phyloP scores from a whole-genome alignment of 2,113 vertebrate genomes.

The Alethe diademata region DNA sequence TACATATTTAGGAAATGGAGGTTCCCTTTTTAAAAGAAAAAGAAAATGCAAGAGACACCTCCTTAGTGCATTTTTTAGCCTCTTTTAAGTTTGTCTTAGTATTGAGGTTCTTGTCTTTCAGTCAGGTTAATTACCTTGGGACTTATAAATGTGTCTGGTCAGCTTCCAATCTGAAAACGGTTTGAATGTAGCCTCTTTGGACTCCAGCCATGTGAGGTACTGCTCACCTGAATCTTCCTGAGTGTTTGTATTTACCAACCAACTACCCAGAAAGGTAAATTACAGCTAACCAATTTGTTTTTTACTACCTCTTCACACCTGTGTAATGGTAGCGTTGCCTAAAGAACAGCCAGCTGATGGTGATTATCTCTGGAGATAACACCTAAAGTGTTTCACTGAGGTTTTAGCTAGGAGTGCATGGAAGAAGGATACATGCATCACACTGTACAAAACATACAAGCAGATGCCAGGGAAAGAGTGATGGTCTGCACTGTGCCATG shows the following conservation, averaged over 20 bases:
- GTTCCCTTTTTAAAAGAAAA: not conserved
- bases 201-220: not conserved
- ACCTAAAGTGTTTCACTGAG: not conserved
- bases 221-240: not conserved
- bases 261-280: not conserved
- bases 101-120: not conserved
- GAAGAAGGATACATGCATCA: not conserved
- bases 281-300: not conserved
- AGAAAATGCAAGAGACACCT: not conserved
- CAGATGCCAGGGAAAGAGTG: not conserved
- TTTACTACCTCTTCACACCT: not conserved
- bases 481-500: not conserved
- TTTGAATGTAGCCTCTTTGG: not conserved
- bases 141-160: not conserved
- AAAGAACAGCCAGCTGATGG: not conserved
- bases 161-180: not conserved
- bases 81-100: not conserved
- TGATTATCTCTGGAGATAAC: not conserved
- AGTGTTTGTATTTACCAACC: not conserved
- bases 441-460: not conserved
- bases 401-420: not conserved
- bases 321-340: not conserved
- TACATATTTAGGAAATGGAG: not conserved
- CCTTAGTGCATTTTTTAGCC: not conserved
- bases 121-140: not conserved